phyloP scores from a whole-genome alignment of 2,797 vertebrate species.

The Crenichthys baileyi region DNA sequence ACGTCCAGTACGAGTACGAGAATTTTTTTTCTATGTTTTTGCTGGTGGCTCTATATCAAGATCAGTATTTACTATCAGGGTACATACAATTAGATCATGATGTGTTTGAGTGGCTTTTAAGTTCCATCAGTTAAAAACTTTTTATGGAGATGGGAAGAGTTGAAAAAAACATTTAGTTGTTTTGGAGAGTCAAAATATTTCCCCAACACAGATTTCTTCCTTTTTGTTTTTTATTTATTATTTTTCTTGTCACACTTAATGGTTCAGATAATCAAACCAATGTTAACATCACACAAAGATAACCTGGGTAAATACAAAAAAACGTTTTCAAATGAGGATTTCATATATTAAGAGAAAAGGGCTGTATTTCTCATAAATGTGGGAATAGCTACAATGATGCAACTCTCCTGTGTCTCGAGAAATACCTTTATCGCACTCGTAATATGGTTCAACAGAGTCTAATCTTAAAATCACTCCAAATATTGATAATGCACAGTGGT shows the following conservation, averaged over 20 bases:
- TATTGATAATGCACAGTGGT: background rate
- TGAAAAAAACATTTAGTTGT: background rate
- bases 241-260: background rate
- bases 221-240: background rate
- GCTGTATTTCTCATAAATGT: background rate
- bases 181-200: conserved; percentile 13
- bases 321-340: background rate
- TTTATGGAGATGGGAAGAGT: background rate
- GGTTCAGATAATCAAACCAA: background rate
- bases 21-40: background rate
- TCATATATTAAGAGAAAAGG: background rate
- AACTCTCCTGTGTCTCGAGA: conserved; percentile 74
- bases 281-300: background rate
- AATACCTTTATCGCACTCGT: conserved; percentile 57
- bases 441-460: background rate
- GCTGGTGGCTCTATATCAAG: background rate
- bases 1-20: no score
- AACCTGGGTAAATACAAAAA: background rate
- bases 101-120: background rate
- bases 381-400: conserved; percentile 72
- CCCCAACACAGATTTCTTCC: background rate
- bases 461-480: background rate
- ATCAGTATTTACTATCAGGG: background rate
- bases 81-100: background rate
- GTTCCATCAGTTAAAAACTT: background rate